phyloP scores from a whole-genome alignment of 1,140 invertebrate genomes.

The Lordiphosa collinella region DNA sequence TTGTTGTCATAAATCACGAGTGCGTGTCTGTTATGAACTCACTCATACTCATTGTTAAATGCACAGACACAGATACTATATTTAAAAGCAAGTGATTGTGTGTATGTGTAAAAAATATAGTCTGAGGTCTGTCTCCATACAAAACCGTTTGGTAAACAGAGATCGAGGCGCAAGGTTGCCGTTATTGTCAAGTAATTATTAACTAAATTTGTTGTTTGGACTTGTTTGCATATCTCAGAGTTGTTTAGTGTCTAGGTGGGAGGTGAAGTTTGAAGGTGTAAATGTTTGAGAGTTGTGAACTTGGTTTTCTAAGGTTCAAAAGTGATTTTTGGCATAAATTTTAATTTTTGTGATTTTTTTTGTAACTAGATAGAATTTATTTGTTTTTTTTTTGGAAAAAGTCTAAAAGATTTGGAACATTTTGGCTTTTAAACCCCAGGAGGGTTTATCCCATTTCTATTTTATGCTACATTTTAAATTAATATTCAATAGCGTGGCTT shows the following conservation, averaged over 20 bases:
- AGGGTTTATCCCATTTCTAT: too few relatives aligned
- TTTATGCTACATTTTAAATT: too few relatives aligned
- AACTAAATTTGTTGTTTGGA: conserved; percentile 10
- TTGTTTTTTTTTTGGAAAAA: too few relatives aligned
- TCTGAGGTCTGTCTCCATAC: conserved; percentile 18
- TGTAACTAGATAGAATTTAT: too few relatives aligned
- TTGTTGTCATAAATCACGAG: conserved; percentile 56
- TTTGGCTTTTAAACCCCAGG: too few relatives aligned
- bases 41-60: conserved; percentile 35
- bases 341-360: too few relatives aligned
- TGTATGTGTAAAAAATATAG: conserved; percentile 38
- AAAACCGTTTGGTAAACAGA: conserved; percentile 41
- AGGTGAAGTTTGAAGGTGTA: conserved; percentile 4
- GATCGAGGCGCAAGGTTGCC: conserved; percentile 70
- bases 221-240: conserved; percentile 3
- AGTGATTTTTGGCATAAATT: too few relatives aligned
- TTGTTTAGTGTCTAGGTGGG: not conserved
- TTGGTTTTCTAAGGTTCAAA: too few relatives aligned
- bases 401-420: too few relatives aligned
- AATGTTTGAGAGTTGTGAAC: too few relatives aligned
- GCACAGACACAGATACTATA: conserved; percentile 10
- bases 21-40: conserved; percentile 49
- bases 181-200: conserved; percentile 74
- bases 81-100: conserved; percentile 3
- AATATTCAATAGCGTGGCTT: too few relatives aligned